phyloP scores from a whole-genome alignment of 2,888 invertebrate genomes.

The Eudemis profundana region DNA sequence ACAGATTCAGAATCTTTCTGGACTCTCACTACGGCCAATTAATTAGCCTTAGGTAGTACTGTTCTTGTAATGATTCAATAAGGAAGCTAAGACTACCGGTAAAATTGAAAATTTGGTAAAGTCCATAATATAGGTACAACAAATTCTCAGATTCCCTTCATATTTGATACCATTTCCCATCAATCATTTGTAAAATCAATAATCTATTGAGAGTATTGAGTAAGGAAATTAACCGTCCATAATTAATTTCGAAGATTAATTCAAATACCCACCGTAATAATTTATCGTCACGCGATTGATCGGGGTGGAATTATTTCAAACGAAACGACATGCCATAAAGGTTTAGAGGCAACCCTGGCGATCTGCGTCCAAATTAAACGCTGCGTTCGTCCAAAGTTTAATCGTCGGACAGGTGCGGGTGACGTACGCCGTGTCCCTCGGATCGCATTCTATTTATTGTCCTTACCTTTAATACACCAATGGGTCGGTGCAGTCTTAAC shows the following conservation, averaged over 20 bases:
- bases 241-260: conserved; percentile 39
- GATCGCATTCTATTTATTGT: conserved; percentile 69
- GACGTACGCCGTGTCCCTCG: conserved; percentile 57
- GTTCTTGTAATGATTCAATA: too few relatives aligned
- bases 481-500: conserved; percentile 22
- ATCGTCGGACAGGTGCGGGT: conserved; percentile 75
- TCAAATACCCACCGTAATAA: conserved; percentile 29
- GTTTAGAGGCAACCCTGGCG: conserved; percentile 52
- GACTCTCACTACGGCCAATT: too few relatives aligned
- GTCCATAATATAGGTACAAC: neutral
- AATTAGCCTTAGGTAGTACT: too few relatives aligned
- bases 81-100: too few relatives aligned
- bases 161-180: neutral
- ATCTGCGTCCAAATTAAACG: conserved; percentile 63
- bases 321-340: conserved; percentile 38
- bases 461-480: conserved; percentile 56
- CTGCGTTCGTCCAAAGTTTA: conserved; percentile 65
- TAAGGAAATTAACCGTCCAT: conserved; percentile 20
- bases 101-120: too few relatives aligned
- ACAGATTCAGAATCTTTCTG: too few relatives aligned
- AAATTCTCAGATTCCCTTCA: too few relatives aligned
- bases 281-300: conserved; percentile 35
- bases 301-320: conserved; percentile 28
- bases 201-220: conserved; percentile 15
- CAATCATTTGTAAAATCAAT: conserved; percentile 4